phyloP scores from a whole-genome alignment of 1,140 invertebrate species.

The Zophobas atratus region DNA sequence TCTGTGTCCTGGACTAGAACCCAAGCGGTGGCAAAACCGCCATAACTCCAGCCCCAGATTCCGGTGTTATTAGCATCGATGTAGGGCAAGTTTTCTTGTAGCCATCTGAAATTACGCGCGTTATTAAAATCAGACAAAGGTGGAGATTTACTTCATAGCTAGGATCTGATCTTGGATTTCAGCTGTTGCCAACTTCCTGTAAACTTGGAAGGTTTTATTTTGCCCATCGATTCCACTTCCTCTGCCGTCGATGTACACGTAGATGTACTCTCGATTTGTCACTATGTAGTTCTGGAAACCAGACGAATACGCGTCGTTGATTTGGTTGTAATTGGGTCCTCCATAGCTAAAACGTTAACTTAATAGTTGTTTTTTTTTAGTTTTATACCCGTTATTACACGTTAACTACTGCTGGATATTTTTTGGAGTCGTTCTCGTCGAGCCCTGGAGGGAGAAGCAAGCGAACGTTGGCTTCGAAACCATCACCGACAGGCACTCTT shows the following conservation, averaged over 20 bases:
- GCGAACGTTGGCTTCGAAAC: slow-evolving; percentile 79
- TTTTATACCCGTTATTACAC: slow-evolving; percentile 73
- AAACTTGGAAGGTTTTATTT: slow-evolving; percentile 85
- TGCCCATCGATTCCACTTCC: slow-evolving; percentile 90
- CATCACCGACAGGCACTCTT: slow-evolving; percentile 77
- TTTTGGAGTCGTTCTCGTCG: slow-evolving; percentile 74
- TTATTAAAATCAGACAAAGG: slow-evolving; percentile 63
- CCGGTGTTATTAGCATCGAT: slow-evolving; percentile 79
- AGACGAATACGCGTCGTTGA: slow-evolving; percentile 82
- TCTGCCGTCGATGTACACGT: slow-evolving; percentile 90
- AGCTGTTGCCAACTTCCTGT: slow-evolving; percentile 87
- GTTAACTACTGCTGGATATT: slow-evolving; percentile 88
- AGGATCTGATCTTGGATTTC: slow-evolving; percentile 92
- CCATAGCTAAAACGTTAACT: slow-evolving; percentile 76
- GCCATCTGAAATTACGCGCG: slow-evolving; percentile 69
- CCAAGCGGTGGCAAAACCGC: slow-evolving; percentile 87
- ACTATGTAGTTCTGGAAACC: slow-evolving; percentile 87
- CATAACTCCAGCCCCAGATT: slow-evolving; percentile 97
- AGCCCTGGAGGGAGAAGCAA: slow-evolving; percentile 81
- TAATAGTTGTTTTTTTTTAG: slow-evolving; percentile 11
- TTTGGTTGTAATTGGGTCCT: slow-evolving; percentile 87
- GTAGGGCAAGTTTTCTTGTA: slow-evolving; percentile 75
- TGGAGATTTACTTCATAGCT: slow-evolving; percentile 78
- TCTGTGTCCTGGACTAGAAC: slow-evolving; percentile 79
- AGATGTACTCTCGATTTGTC: slow-evolving; percentile 87